phyloP scores from a whole-genome alignment of 2,888 invertebrate species.

The Ophonus ardosiacus region DNA sequence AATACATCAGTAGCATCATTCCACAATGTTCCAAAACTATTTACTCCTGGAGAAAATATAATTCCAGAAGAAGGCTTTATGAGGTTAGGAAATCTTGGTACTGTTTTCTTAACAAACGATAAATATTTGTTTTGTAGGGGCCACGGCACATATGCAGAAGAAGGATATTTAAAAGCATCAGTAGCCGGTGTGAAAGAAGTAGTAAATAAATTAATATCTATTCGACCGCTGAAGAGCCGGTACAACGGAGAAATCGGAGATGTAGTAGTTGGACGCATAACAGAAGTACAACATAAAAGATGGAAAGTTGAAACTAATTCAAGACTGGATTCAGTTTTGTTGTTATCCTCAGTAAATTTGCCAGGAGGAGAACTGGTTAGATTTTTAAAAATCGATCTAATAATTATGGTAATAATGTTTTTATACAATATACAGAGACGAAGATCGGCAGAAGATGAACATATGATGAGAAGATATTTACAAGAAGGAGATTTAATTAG shows the following conservation, averaged over 20 bases:
- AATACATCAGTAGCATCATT: slow-evolving; percentile 79
- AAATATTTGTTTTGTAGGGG: slow-evolving; percentile 80
- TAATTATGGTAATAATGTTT: slow-evolving; percentile 9
- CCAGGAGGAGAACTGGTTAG: slow-evolving; percentile 96
- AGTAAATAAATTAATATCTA: slow-evolving; percentile 96
- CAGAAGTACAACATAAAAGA: slow-evolving; percentile 94
- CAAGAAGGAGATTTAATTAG: slow-evolving; percentile 97
- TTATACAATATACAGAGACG: slow-evolving; percentile 83
- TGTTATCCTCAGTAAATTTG: slow-evolving; percentile 95
- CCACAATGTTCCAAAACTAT: slow-evolving; percentile 82
- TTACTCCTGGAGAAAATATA: slow-evolving; percentile 93
- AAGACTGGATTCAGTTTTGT: slow-evolving; percentile 89
- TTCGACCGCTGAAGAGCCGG: slow-evolving; percentile 93
- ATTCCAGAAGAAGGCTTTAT: slow-evolving; percentile 90
- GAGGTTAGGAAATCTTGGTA: slow-evolving; percentile 78
- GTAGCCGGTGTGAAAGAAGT: slow-evolving; percentile 96
- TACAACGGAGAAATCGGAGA: slow-evolving; percentile 97
- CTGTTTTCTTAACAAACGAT: no score
- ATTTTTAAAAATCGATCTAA: background rate
- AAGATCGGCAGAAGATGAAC: slow-evolving; percentile 96
- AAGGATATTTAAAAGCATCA: slow-evolving; percentile 91
- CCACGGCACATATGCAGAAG: slow-evolving; percentile 95
- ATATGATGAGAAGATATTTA: slow-evolving; percentile 96
- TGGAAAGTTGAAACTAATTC: slow-evolving; percentile 98
- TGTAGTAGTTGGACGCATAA: slow-evolving; percentile 95